These are phyloP conservation scores for Odontamblyopus rebecca DNA, from an alignment of 2,797 vertebrate genomes.

Conservation along the genomic window DNA sequence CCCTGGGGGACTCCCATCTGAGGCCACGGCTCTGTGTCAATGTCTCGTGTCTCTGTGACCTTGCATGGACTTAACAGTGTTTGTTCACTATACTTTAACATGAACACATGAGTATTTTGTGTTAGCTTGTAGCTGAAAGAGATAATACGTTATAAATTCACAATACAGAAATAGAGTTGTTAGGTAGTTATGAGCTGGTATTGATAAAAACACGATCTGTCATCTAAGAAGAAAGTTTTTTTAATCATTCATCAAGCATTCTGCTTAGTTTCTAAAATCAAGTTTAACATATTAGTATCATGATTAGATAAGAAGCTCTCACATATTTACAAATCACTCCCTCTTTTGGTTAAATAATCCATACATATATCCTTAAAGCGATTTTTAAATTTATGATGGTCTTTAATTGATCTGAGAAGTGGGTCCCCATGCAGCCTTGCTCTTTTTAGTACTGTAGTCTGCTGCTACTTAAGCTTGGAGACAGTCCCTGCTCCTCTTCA, in stretches of 20 bases:
- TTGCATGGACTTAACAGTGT: conserved; percentile 26
- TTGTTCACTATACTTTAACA: conserved; percentile 24
- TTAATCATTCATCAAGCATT: too few species aligned
- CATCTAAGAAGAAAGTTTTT: too few species aligned
- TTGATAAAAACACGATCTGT: too few species aligned
- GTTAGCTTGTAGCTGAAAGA: too few species aligned
- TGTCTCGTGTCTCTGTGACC: conserved; percentile 35
- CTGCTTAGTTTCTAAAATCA: too few species aligned
- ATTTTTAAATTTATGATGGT: conserved; percentile 69
- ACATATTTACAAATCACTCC: conserved; percentile 16
- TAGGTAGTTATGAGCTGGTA: too few species aligned
- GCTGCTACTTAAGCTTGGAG: conserved; percentile 40
- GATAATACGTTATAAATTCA: too few species aligned
- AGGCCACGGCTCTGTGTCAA: conserved; percentile 26
- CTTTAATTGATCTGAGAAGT: conserved; percentile 60
- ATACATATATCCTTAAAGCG: conserved; percentile 35
- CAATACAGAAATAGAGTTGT: too few species aligned
- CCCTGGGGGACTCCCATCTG: conserved; percentile 23
- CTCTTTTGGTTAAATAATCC: conserved; percentile 5
- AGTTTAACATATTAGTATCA: too few species aligned
- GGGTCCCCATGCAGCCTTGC: conserved; percentile 21
- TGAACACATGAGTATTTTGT: too few species aligned
- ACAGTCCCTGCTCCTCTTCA: conserved; percentile 56
- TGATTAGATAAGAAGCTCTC: not conserved
- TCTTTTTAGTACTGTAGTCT: conserved; percentile 62